A percentile compares a stretch with the other conserved stretches of the same genome.
These are phyloP conservation scores for Xiphophorus hellerii DNA, from an alignment of 2,113 vertebrate genomes.

Conservation along the genomic window DNA sequence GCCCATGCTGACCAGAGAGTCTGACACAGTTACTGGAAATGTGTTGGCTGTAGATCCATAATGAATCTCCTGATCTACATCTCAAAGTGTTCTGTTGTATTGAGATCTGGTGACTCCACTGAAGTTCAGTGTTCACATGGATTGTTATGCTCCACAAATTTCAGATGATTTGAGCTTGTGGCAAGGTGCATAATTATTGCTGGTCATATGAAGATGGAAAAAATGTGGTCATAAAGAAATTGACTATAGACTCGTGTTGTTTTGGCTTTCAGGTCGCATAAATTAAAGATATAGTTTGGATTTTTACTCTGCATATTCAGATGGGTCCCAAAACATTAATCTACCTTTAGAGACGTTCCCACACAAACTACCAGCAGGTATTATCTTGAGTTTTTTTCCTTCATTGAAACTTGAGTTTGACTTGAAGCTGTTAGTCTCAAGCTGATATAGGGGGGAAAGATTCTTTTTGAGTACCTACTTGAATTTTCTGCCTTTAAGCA, in stretches of 20 bases:
- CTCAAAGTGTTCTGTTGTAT: neutral
- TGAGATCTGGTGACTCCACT: neutral
- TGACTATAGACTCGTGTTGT: too few relatives aligned
- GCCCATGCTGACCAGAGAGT: too few relatives aligned
- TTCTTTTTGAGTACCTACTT: slow-evolving; percentile 1
- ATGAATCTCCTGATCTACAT: neutral
- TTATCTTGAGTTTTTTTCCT: neutral
- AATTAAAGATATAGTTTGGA: neutral
- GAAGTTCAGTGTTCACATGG: too few relatives aligned
- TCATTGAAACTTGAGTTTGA: slow-evolving; percentile 3
- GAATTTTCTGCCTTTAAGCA: slow-evolving; percentile 26
- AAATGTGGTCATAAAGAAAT: too few relatives aligned
- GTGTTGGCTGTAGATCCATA: neutral
- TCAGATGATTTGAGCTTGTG: too few relatives aligned
- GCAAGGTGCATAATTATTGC: too few relatives aligned
- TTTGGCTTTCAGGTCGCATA: too few relatives aligned
- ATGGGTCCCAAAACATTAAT: neutral
- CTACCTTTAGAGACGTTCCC: neutral
- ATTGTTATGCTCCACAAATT: too few relatives aligned
- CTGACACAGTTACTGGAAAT: neutral
- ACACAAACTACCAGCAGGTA: neutral
- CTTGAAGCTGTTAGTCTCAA: slow-evolving; percentile 1
- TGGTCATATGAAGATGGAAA: too few relatives aligned
- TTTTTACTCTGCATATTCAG: neutral
- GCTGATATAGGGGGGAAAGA: neutral